Evolutionary conservation across 2,888 invertebrate genomes (phyloP).

Genomic region (Lottia gigantea): DNA sequence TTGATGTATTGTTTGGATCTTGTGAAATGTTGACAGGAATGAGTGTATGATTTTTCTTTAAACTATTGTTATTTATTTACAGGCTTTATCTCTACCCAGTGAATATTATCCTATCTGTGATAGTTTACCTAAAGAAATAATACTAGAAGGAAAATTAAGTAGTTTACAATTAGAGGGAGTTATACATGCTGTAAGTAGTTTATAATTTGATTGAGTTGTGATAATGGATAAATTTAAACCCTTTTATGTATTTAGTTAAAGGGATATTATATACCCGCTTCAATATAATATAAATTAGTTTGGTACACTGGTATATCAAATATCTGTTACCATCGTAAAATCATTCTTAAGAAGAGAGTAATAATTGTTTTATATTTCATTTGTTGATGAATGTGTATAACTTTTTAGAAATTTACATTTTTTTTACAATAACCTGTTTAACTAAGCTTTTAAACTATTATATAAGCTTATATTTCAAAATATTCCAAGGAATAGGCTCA

Average conservation of each 20-base stretch:
- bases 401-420: background rate
- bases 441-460: too few relatives aligned
- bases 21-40: background rate
- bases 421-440: too few relatives aligned
- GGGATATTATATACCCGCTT: too few relatives aligned
- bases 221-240: background rate
- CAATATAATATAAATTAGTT: too few relatives aligned
- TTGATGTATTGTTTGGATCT: too few relatives aligned
- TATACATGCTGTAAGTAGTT: conserved; percentile 51
- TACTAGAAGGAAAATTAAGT: conserved; percentile 56
- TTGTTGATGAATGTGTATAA: too few relatives aligned
- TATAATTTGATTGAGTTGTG: background rate
- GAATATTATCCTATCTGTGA: conserved; percentile 54
- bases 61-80: conserved; percentile 16
- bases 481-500: too few relatives aligned
- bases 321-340: too few relatives aligned
- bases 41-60: background rate
- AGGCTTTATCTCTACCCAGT: conserved; percentile 57
- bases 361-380: too few relatives aligned
- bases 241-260: background rate
- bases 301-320: too few relatives aligned
- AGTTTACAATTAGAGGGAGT: conserved; percentile 65
- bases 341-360: too few relatives aligned
- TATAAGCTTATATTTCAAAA: too few relatives aligned
- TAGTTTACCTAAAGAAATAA: conserved; percentile 50